Evolutionary conservation across 2,888 invertebrate species (phyloP), one percentile per base, ranked within the genome.

Genomic region (Acrobasis consociella): DNA sequence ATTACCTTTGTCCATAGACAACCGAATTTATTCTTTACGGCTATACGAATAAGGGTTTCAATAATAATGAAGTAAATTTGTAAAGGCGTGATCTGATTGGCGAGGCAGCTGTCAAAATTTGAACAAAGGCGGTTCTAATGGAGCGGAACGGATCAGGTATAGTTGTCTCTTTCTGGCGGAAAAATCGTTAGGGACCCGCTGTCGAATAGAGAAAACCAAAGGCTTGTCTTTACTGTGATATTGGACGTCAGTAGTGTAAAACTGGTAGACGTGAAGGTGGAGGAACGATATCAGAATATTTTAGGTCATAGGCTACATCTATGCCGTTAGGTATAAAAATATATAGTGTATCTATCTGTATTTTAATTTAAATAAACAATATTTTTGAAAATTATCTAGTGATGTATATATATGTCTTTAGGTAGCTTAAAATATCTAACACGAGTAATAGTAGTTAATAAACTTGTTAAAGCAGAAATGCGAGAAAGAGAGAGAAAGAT

Each of bases 51-150:
- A 64, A 42, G 51, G 50, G 17, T 31, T 49, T 49, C 17, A 13
- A 9, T 31, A 0, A n/a, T 60, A 63, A 15, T 16, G 7, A 5
- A 5, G 50, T 58, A 39, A 64, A n/a, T 63, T 67, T 51, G 65
- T 62, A 46, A 39, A 58, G 11, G 37, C 31, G 49, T 55, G 49
- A 71, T 72, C 76, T 81, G 83, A 87, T 90, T 89, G 87, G 89
- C 68, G 73, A 75, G 71, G 65, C 69, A 81, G 73, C 80, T 89
- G 86, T 87, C 88, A 90, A 89, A 89, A 82, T 86, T 87, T 78
- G 75, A 82, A 84, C 79, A 76, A 74, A 86, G 87, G 86, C 84
- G 84, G 76, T 78, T 78, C 81, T 86, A 84, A 87, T 85, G 75
- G 78, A 81, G 82, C 77, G 83, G 75, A 86, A 86, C 83, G 64